These are phyloP conservation scores for Pterophyllum scalare DNA, from an alignment of 2,113 vertebrate genomes.

Conservation along the genomic window DNA sequence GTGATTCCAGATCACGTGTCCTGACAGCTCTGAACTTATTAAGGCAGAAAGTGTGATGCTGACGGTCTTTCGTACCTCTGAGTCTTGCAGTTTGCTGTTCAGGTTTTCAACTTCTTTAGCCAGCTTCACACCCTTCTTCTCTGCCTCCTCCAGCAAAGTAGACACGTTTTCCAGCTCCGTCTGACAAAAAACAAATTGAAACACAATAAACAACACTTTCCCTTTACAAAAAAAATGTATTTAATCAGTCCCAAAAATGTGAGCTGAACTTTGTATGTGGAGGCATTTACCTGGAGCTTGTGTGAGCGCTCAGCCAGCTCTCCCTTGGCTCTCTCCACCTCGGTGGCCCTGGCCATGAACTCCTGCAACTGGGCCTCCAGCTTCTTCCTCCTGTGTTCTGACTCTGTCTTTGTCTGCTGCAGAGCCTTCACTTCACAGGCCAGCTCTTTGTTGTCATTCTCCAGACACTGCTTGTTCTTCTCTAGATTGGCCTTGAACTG, in stretches of 20 bases:
- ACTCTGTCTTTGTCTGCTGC: constrained; percentile 92
- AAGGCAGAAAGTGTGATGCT: neutral
- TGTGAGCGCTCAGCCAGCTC: constrained; percentile 89
- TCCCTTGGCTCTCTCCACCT: constrained; percentile 87
- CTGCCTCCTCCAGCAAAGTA: constrained; percentile 90
- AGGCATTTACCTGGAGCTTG: constrained; percentile 88
- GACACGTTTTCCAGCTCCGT: constrained; percentile 93
- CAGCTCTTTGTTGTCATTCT: constrained; percentile 95
- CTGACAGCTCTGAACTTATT: neutral
- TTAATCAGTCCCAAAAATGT: neutral
- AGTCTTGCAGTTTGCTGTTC: constrained; percentile 94
- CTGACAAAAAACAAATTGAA: constrained; percentile 68
- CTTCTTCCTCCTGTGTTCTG: constrained; percentile 95
- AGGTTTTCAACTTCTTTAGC: constrained; percentile 91
- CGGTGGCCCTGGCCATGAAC: constrained; percentile 85
- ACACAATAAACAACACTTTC: neutral
- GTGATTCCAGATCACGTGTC: neutral
- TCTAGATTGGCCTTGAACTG: constrained; percentile 95
- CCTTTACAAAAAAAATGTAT: neutral
- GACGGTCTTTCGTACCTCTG: constrained; percentile 83
- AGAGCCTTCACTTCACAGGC: constrained; percentile 91
- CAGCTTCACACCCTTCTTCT: constrained; percentile 95
- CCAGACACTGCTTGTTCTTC: constrained; percentile 95
- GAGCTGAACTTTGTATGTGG: neutral
- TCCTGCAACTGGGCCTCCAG: constrained; percentile 93